A percentile compares a stretch with the other conserved stretches of the same genome.
These are phyloP conservation scores for Illadopsis cleaveri DNA, from an alignment of 2,113 vertebrate genomes.

Conservation along the genomic window DNA sequence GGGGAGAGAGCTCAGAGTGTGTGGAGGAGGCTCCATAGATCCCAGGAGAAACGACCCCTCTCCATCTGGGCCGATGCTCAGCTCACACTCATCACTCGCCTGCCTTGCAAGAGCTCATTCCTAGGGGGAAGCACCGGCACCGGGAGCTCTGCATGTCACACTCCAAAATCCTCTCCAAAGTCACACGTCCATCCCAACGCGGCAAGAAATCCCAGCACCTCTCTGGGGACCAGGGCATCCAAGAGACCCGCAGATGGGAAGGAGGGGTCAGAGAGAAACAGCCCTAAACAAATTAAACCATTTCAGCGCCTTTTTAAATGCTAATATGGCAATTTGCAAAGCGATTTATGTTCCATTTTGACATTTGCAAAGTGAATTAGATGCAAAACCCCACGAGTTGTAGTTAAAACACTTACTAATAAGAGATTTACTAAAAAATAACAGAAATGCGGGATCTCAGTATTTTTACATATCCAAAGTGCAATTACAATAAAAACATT, in stretches of 20 bases:
- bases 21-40: neutral
- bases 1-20: neutral
- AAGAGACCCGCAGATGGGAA: conserved; percentile 29
- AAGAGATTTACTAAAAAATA: conserved; percentile 61
- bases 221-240: neutral
- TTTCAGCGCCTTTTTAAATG: conserved; percentile 64
- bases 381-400: conserved; percentile 50
- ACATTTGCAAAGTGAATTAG: conserved; percentile 61
- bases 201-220: neutral
- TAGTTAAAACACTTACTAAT: conserved; percentile 53
- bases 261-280: conserved; percentile 34
- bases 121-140: neutral
- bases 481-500: conserved; percentile 50
- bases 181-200: accelerated
- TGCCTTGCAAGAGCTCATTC: neutral
- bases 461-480: neutral
- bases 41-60: neutral
- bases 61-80: neutral
- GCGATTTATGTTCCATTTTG: conserved; percentile 59
- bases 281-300: conserved; percentile 64
- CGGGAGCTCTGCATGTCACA: neutral
- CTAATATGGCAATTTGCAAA: conserved; percentile 60
- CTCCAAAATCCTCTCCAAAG: neutral
- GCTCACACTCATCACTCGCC: neutral
- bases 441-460: conserved; percentile 8